Base-by-base conservation (phyloP, 2,797 vertebrate genomes). In the Typhlichthys subterraneus region DNA sequence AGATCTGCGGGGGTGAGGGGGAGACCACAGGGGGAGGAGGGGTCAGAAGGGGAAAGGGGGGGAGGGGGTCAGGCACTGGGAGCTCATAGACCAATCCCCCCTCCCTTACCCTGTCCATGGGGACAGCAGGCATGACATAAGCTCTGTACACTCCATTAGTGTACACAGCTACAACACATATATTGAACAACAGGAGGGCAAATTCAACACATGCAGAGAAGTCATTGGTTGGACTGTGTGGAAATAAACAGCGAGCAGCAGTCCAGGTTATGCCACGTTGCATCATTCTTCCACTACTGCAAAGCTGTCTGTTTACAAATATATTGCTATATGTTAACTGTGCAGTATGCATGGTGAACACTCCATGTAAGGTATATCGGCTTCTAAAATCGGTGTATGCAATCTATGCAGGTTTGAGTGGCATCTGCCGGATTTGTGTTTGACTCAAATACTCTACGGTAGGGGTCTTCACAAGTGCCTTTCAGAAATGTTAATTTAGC, bases 1-100 rank as follows among this genome's bases (percentile, higher is more conserved):
- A 82, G 67, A 70, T 73, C 75, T 80, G 69, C 79, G 74, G 72
- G 52, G 48, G 53, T 68, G 73, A 76, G 57, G 72, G 76, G 49
- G 14, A 17, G 47, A 8, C 38, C 67, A 61, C 63, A 56, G 63
- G 53, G 53, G 38, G 65, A 65, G 61, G 51, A 19, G 45, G 52
- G 67, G 54, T 57, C 49, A 77, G 74, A 86, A 67, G 78, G 60
- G 76, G 75, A 72, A 79, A 59, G 5, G 75, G 69, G 80, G 83
- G 73, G 80, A 61, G 68, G 70, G 78, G 80, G 80, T 87, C 80
- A 81, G 53, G 58, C 17, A 11, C 59, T 17, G 7, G 69, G 72
- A 70, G 63, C 67, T 53, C 13, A 70, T 48, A n/a, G 46, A 52
- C 51, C 9, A 14, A 52, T 29, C 12, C 23, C 8, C 31, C 1